Evolutionary conservation across 2,888 invertebrate species (phyloP).

Genomic region (Oasisia sp.): DNA sequence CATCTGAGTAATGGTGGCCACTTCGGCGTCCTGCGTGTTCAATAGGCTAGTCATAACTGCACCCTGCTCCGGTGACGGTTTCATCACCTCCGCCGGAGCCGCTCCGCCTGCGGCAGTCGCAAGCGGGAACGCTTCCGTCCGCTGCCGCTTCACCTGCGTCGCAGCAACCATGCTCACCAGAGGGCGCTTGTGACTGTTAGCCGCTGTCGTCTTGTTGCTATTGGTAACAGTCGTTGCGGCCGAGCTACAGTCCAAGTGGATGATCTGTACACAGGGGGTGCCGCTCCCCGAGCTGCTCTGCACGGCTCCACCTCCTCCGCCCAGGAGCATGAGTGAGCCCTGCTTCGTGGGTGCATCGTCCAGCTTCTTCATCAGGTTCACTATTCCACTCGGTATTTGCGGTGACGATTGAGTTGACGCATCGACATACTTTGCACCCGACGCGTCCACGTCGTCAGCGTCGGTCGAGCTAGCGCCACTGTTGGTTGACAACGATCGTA

Average conservation of each 20-base stretch:
- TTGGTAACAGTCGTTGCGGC: neutral
- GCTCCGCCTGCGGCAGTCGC: neutral
- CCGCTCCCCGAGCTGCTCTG: neutral
- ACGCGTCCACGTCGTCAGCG: neutral
- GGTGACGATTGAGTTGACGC: neutral
- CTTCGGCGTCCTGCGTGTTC: constrained; percentile 21
- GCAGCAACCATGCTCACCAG: neutral
- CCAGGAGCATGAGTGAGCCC: neutral
- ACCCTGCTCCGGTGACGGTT: neutral
- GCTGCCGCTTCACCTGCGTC: neutral
- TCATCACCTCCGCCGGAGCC: neutral
- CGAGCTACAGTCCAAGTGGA: neutral
- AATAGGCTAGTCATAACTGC: neutral
- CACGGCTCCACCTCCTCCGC: neutral
- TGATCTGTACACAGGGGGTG: neutral
- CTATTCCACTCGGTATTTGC: neutral
- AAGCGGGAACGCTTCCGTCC: neutral
- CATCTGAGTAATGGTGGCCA: constrained; percentile 22
- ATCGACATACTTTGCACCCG: neutral
- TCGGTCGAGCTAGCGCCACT: neutral
- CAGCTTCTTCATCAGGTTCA: constrained; percentile 19
- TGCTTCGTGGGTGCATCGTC: neutral
- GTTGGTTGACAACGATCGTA: constrained; percentile 22
- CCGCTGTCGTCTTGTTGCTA: neutral
- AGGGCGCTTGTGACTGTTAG: neutral